phyloP scores from a whole-genome alignment of 2,797 vertebrate genomes.

The Megaceryle alcyon region DNA sequence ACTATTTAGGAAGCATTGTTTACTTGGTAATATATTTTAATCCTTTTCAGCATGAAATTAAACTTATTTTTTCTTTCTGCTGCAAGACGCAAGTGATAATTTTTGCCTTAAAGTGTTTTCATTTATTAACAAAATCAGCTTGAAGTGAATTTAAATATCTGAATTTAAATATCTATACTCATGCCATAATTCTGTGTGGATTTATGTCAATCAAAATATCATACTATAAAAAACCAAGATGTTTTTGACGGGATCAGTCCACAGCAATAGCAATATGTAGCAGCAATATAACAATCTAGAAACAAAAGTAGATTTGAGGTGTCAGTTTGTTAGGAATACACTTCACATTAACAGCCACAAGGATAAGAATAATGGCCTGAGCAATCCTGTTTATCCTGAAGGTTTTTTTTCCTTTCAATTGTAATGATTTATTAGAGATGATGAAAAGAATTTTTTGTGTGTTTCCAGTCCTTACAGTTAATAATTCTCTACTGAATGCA shows the following conservation, averaged over 20 bases:
- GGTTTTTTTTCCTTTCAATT: constrained; percentile 63
- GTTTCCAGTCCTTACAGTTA: constrained; percentile 55
- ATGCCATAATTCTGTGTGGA: neutral
- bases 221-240: neutral
- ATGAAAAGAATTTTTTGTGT: constrained; percentile 37
- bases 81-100: constrained; percentile 23
- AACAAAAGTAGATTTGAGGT: constrained; percentile 39
- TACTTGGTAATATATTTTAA: constrained; percentile 57
- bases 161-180: constrained; percentile 7
- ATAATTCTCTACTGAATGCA: constrained; percentile 42
- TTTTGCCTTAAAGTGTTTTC: constrained; percentile 37
- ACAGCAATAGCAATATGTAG: neutral
- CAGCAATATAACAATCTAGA: neutral
- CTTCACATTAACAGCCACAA: constrained; percentile 47
- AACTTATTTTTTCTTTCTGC: constrained; percentile 52
- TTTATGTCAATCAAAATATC: constrained; percentile 28
- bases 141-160: constrained; percentile 23
- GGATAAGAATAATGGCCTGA: constrained; percentile 47
- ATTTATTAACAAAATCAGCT: constrained; percentile 33
- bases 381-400: constrained; percentile 57
- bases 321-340: constrained; percentile 44
- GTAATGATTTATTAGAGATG: constrained; percentile 64
- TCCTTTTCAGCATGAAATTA: constrained; percentile 37
- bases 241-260: constrained; percentile 13
- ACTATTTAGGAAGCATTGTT: constrained; percentile 22